phyloP scores from a whole-genome alignment of 2,113 vertebrate genomes.

The Heterotis niloticus region DNA sequence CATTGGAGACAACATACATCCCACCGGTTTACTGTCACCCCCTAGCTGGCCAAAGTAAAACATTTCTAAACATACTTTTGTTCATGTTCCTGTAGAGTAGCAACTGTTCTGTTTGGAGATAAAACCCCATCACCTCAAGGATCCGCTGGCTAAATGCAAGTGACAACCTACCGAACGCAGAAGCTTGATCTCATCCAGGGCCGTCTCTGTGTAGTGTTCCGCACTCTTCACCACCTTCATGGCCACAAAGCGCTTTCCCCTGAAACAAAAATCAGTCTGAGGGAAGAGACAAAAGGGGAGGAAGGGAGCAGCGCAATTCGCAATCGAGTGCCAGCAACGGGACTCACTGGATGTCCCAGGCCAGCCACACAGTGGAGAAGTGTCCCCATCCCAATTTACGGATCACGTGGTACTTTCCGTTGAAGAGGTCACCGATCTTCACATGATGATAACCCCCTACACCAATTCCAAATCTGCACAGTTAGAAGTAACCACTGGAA shows the following conservation, averaged over 20 bases:
- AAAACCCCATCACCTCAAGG: too few species aligned
- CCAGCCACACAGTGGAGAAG: slow-evolving; percentile 97
- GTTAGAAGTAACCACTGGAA: background rate
- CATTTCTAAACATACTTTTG: too few species aligned
- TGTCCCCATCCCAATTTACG: slow-evolving; percentile 97
- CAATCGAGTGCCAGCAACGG: background rate
- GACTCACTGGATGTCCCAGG: slow-evolving; percentile 96
- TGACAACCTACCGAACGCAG: slow-evolving; percentile 80
- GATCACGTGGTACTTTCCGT: slow-evolving; percentile 89
- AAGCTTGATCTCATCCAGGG: slow-evolving; percentile 92
- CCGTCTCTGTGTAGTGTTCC: slow-evolving; percentile 97
- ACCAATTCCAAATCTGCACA: background rate
- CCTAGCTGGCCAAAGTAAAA: too few species aligned
- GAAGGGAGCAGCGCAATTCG: background rate
- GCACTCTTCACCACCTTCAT: slow-evolving; percentile 99
- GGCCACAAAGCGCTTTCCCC: slow-evolving; percentile 89
- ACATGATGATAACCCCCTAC: slow-evolving; percentile 93
- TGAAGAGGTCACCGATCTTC: slow-evolving; percentile 93
- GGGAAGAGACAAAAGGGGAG: background rate
- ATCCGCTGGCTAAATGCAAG: too few species aligned
- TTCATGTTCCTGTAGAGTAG: too few species aligned
- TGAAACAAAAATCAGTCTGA: slow-evolving; percentile 42
- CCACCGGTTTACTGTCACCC: too few species aligned
- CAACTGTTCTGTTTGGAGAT: too few species aligned
- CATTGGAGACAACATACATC: too few species aligned